phyloP scores from a whole-genome alignment of 2,888 invertebrate genomes.

The Hypsopygia costalis region DNA sequence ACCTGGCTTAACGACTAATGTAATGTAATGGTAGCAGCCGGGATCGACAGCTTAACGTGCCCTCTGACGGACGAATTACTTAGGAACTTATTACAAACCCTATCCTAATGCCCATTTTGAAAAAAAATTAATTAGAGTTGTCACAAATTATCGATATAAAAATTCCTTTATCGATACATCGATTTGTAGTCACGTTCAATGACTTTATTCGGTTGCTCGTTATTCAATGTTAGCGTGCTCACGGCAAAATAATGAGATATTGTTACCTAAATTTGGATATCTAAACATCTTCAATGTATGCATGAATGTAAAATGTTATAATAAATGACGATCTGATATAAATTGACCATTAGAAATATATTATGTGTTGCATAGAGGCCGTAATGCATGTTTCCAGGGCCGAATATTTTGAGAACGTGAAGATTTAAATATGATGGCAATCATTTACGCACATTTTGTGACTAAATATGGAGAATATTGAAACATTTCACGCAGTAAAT shows the following conservation, averaged over 20 bases:
- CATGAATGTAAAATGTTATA: constrained; percentile 8
- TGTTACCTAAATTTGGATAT: constrained; percentile 15
- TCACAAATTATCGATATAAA: neutral
- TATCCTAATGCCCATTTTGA: too few species aligned
- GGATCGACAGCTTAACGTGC: too few species aligned
- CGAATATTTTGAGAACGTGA: neutral
- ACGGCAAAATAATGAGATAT: constrained; percentile 8
- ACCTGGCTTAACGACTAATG: too few species aligned
- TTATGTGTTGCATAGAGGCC: constrained; percentile 3
- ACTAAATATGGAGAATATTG: too few species aligned
- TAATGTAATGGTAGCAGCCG: too few species aligned
- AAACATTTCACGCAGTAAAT: too few species aligned
- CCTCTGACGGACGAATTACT: too few species aligned
- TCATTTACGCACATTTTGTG: too few species aligned
- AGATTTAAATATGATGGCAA: neutral
- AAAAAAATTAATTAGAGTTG: too few species aligned
- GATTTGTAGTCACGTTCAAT: constrained; percentile 27
- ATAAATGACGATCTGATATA: constrained; percentile 9
- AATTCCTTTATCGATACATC: constrained; percentile 8
- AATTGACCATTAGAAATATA: constrained; percentile 5
- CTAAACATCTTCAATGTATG: constrained; percentile 4
- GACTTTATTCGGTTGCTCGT: constrained; percentile 16
- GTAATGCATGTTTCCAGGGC: neutral
- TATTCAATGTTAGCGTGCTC: constrained; percentile 17
- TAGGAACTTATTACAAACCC: too few species aligned